A percentile compares a stretch with the other conserved stretches of the same genome.
phyloP scores from a whole-genome alignment of 2,113 vertebrate species.

The Urocolius indicus region DNA sequence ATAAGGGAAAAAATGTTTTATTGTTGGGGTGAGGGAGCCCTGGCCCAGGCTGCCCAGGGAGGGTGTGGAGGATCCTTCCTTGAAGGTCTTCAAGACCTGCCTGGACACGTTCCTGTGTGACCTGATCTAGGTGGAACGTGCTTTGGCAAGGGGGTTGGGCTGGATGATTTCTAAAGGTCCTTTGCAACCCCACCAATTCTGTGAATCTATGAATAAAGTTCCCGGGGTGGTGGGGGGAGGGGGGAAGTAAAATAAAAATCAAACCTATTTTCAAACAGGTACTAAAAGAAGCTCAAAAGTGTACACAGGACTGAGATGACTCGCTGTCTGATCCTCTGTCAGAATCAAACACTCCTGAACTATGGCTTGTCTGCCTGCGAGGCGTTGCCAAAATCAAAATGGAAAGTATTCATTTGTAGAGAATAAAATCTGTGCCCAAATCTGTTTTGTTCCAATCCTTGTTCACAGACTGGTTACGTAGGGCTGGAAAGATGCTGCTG shows the following conservation, averaged over 20 bases:
- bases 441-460: neutral
- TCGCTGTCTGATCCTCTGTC: constrained; percentile 81
- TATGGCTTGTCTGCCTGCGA: constrained; percentile 79
- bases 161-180: no score
- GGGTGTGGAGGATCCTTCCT: no score
- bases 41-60: no score
- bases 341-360: constrained; percentile 85
- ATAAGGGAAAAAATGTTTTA: no score
- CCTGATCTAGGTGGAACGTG: no score
- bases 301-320: constrained; percentile 3
- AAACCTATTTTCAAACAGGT: neutral
- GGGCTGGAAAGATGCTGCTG: neutral
- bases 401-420: constrained; percentile 4
- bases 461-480: neutral
- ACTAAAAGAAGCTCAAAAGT: neutral
- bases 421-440: neutral
- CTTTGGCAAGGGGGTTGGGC: no score
- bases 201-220: neutral
- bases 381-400: constrained; percentile 75
- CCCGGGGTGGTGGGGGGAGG: neutral
- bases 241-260: neutral
- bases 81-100: no score
- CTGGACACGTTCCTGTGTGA: no score
- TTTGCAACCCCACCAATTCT: no score
- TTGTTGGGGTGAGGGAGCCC: no score